Evolutionary conservation across 2,797 vertebrate genomes (phyloP).

Genomic region (Spinus olivaceus): DNA sequence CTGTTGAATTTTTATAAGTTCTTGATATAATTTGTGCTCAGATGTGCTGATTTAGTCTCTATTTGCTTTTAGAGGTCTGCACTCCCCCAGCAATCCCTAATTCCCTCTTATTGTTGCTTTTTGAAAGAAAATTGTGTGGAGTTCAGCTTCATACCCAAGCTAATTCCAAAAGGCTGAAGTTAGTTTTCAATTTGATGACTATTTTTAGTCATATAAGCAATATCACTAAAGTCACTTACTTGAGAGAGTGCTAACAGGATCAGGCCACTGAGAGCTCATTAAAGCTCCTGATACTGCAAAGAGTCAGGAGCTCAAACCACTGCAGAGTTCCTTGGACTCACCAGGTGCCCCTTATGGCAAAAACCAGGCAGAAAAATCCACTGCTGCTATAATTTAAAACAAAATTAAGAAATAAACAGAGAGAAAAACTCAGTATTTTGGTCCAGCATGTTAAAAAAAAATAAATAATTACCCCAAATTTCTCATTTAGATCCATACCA

Average conservation of each 20-base stretch:
- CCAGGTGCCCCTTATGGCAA: slow-evolving; percentile 15
- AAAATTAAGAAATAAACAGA: background rate
- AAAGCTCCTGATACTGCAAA: background rate
- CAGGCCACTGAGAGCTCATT: background rate
- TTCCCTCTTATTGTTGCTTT: background rate
- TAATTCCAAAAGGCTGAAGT: background rate
- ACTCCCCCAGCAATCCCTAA: background rate
- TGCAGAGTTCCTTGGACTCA: background rate
- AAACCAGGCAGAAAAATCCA: background rate
- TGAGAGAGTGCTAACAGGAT: background rate
- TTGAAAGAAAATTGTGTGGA: background rate
- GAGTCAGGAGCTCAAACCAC: background rate
- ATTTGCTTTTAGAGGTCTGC: background rate
- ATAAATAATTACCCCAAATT: slow-evolving; percentile 10
- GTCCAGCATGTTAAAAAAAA: slow-evolving; percentile 8
- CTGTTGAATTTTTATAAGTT: background rate
- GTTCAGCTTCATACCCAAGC: background rate
- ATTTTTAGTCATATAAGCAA: background rate
- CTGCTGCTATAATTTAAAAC: background rate
- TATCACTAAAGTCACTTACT: background rate
- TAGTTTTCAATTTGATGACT: background rate
- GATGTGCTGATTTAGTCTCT: background rate
- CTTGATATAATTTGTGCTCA: background rate
- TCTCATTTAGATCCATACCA: background rate
- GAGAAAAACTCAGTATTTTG: background rate